phyloP scores from a whole-genome alignment of 35 echinoderm and acorn worm species.

The Lytechinus variegatus region DNA sequence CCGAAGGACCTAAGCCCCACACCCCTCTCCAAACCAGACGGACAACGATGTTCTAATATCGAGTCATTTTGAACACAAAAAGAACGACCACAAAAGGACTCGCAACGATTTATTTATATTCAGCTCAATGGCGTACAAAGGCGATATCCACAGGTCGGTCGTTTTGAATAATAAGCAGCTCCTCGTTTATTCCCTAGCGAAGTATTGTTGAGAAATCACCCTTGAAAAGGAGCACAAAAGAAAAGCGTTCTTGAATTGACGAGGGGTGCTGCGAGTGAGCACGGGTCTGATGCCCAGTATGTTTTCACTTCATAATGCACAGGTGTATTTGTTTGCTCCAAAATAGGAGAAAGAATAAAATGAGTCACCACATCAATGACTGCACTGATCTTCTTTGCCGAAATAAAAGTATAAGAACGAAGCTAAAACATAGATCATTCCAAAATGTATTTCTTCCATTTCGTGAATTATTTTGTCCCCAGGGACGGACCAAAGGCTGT shows the following conservation, averaged over 20 bases:
- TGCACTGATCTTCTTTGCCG: background rate
- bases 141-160: background rate
- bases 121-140: background rate
- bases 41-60: background rate
- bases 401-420: background rate
- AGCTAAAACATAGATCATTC: background rate
- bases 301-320: background rate
- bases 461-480: background rate
- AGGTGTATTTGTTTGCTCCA: background rate
- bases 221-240: background rate
- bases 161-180: conserved; percentile 5
- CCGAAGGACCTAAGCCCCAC: background rate
- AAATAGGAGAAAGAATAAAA: background rate
- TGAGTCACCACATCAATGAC: background rate
- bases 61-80: background rate
- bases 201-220: background rate
- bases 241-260: background rate
- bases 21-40: background rate
- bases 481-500: background rate
- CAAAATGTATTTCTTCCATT: background rate
- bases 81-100: background rate
- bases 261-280: background rate
- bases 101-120: conserved; percentile 20
- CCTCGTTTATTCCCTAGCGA: background rate
- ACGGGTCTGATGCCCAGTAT: background rate